A percentile compares a stretch with the other conserved stretches of the same genome.
Conservation (phyloP, 2,113 vertebrate species). For the Dascyllus trimaculatus region DNA sequence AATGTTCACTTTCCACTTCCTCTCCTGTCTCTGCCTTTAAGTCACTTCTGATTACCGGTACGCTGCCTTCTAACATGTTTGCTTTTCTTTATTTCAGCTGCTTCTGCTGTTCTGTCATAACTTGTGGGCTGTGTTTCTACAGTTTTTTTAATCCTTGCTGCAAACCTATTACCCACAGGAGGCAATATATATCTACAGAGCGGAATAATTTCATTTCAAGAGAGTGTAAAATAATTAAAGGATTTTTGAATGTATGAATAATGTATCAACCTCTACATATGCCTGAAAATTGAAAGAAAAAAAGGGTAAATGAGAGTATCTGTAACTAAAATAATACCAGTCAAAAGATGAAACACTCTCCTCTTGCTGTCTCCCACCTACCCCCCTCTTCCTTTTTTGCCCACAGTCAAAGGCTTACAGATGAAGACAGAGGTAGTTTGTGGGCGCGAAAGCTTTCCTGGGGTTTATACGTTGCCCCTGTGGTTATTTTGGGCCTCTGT, state of each 20-base stretch:
- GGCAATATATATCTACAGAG: neutral
- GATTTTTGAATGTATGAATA: neutral
- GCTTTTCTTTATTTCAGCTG: neutral
- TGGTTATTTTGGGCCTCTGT: constrained; percentile 40
- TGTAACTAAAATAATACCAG: neutral
- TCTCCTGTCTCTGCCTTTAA: neutral
- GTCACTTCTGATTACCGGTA: neutral
- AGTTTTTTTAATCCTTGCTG: neutral
- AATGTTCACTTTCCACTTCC: neutral
- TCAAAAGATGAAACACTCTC: neutral
- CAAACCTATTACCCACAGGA: neutral
- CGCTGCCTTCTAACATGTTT: neutral
- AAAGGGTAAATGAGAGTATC: neutral
- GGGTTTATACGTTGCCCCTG: constrained; percentile 4
- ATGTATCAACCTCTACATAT: neutral
- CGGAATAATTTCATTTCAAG: neutral
- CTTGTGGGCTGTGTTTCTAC: neutral
- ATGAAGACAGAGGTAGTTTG: constrained; percentile 22
- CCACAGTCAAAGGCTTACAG: neutral
- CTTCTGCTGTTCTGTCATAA: neutral
- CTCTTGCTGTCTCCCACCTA: neutral
- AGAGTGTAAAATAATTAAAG: constrained; percentile 3
- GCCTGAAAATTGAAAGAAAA: neutral
- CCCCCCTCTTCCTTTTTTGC: neutral
- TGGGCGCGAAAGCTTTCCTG: constrained; percentile 12